A percentile compares a stretch with the other conserved stretches of the same genome.
These are phyloP conservation scores for Tinamus major DNA, from an alignment of 2,797 vertebrate species.

Conservation along the genomic window DNA sequence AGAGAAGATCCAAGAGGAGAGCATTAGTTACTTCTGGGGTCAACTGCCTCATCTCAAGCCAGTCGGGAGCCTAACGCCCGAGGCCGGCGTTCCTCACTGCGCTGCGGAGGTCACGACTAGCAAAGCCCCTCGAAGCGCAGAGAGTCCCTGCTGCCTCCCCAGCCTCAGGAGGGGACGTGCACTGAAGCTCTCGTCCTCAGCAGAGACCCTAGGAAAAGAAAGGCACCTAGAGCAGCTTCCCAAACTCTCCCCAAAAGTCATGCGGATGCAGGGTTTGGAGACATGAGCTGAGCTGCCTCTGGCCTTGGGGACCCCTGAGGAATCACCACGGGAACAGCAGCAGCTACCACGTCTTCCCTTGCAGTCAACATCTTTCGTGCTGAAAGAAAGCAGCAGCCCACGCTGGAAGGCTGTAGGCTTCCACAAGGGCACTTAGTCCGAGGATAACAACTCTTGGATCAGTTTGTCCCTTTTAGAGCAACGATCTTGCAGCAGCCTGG, in stretches of 20 bases:
- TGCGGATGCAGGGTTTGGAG: neutral
- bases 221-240: neutral
- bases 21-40: neutral
- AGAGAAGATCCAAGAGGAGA: neutral
- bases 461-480: neutral
- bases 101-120: neutral
- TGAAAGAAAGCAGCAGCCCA: neutral
- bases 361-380: neutral
- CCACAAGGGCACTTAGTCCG: neutral
- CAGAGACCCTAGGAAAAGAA: neutral
- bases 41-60: neutral
- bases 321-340: neutral
- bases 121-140: neutral
- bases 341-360: neutral
- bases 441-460: neutral
- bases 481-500: neutral
- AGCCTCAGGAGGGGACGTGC: neutral
- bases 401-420: neutral
- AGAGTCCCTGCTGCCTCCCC: neutral
- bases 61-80: neutral
- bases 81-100: neutral
- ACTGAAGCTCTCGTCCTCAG: neutral
- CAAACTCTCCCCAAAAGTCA: neutral
- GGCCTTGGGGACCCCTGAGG: neutral
- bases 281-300: neutral